Conservation (phyloP, 2,113 vertebrate species). For the Corapipo altera region DNA sequence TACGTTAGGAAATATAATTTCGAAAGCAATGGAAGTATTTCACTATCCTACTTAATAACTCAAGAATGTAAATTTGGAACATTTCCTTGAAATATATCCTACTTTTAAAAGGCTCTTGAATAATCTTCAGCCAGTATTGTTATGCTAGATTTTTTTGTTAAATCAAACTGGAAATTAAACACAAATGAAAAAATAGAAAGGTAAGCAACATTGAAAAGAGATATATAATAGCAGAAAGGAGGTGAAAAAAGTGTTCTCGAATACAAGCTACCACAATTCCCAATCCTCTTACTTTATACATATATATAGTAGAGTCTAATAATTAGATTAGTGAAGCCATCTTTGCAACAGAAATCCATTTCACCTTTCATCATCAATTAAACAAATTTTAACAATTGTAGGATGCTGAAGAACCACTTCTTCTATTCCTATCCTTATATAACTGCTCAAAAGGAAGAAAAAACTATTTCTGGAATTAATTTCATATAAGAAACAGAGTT, state of each 20-base stretch:
- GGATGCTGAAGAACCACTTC: neutral
- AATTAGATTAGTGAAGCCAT: neutral
- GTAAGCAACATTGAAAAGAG: neutral
- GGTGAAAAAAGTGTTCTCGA: neutral
- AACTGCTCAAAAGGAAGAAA: neutral
- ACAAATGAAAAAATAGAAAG: neutral
- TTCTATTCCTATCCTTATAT: neutral
- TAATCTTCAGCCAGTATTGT: neutral
- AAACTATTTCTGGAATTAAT: neutral
- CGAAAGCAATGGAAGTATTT: neutral
- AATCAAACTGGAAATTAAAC: neutral
- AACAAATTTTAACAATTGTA: neutral
- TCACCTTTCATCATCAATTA: neutral
- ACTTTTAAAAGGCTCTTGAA: neutral
- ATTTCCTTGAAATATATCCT: neutral
- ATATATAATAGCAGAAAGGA: neutral
- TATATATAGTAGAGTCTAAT: neutral
- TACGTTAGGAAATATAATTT: neutral
- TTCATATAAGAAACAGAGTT: neutral
- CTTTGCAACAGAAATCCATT: neutral
- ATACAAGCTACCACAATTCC: neutral
- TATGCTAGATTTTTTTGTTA: neutral
- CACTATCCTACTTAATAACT: neutral
- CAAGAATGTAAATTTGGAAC: neutral
- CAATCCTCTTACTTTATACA: neutral